Percentiles rank a stretch among this genome's conserved stretches.
phyloP scores from a whole-genome alignment of 2,113 vertebrate species.

The Tychaedon coryphoeus region DNA sequence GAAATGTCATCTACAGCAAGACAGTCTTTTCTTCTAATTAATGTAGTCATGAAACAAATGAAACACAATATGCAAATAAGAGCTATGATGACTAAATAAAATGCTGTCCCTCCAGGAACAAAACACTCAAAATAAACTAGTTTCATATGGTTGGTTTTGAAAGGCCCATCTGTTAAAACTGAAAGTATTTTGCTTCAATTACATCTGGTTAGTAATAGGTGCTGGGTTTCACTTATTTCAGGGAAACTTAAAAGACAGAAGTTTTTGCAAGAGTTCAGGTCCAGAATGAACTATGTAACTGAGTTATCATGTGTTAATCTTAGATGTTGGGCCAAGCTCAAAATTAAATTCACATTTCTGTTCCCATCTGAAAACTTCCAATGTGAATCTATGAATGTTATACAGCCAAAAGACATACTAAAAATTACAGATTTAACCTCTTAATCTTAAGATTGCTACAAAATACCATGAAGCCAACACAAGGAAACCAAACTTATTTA shows the following conservation, averaged over 20 bases:
- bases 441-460: neutral
- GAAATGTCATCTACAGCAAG: constrained; percentile 23
- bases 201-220: neutral
- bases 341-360: constrained; percentile 7
- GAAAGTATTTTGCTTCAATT: constrained; percentile 6
- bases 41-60: constrained; percentile 5
- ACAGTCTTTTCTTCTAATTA: constrained; percentile 41
- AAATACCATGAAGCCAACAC: neutral
- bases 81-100: constrained; percentile 33
- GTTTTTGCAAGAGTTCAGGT: neutral
- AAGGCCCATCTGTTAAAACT: constrained; percentile 32
- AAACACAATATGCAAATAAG: constrained; percentile 20
- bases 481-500: neutral
- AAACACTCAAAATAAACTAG: neutral
- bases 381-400: neutral
- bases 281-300: neutral
- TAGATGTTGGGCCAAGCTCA: neutral
- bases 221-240: neutral
- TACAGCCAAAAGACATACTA: neutral
- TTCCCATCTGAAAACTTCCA: neutral
- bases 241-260: neutral
- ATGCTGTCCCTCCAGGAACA: constrained; percentile 10
- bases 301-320: neutral
- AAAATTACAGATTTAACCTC: neutral
- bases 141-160: neutral